Conservation (phyloP, 2,797 vertebrate species). For the Chiloscyllium punctatum region DNA sequence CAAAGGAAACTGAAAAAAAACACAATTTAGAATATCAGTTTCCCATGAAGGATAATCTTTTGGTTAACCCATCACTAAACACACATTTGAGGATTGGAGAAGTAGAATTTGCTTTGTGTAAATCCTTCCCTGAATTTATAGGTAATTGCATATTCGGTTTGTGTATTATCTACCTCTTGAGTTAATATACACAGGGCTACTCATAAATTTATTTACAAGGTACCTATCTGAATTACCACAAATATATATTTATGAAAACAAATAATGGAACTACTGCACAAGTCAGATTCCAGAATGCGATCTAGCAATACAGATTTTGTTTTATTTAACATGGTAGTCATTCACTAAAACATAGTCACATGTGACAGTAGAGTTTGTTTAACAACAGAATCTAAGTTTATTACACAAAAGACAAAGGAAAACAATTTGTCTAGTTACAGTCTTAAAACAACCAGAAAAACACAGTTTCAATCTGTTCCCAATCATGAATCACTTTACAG, state of each 20-base stretch:
- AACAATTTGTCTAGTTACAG: no score
- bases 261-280: no score
- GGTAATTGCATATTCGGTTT: neutral
- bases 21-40: neutral
- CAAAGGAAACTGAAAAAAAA: neutral
- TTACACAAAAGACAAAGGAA: no score
- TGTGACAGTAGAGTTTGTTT: no score
- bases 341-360: no score
- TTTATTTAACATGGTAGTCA: no score
- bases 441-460: no score
- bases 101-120: neutral
- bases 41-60: neutral
- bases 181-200: neutral
- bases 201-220: neutral
- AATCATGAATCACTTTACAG: no score
- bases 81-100: neutral
- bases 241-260: neutral
- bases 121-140: neutral
- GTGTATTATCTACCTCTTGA: neutral
- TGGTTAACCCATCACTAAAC: neutral
- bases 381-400: no score
- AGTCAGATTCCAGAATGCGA: no score
- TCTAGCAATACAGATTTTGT: no score
- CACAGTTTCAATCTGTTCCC: no score
- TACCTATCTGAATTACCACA: neutral